Evolutionary conservation across 2,113 vertebrate species (phyloP), one percentile per base, ranked within the genome.

Genomic region (Vimba vimba): DNA sequence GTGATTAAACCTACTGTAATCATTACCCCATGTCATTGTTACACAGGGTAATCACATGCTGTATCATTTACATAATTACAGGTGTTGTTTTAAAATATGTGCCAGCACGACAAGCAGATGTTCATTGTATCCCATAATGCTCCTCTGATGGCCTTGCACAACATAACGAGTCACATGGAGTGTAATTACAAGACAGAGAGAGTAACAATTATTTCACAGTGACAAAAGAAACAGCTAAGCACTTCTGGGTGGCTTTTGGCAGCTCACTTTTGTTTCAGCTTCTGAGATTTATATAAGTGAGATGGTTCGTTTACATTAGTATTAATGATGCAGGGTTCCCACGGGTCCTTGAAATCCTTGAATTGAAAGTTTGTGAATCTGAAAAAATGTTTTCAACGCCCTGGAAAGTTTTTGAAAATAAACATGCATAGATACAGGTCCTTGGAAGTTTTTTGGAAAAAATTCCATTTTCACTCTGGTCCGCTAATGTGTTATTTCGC

Each of bases 51-150:
- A 68, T 77, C 77, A n/a, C 66, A 59, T 3, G 73, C 73, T 47
- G 68, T 8, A 21, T 57, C n/a, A 45, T 77, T 30, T 80, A 68
- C 76, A 57, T 84, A 83, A 83, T 87, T 87, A 62, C 84, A 84
- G 68, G 86, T 80, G 52, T 74, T 60, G 36, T 62, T 68, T 66
- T 73, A 68, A 64, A 64, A 57, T 79, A 27, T 52, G 50, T 57
- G 23, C 27, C 50, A 71, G 80, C 13, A 36, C 27, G 45, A 69
- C 75, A 81, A 80, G 83, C 77, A 82, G 86, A 85, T 82, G 78
- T 69, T 83, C 64, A 64, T 9, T 25, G 47, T 30, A 71, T 82
- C 66, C 43, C 80, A 71, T 71, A 82, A 69, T 82, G 64, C 45
- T 68, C n/a, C 25, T 64, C 25, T 64, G 79, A 82, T 68, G 79